phyloP scores from a whole-genome alignment of 1,140 invertebrate species.

The Zeugodacus cucurbitae region DNA sequence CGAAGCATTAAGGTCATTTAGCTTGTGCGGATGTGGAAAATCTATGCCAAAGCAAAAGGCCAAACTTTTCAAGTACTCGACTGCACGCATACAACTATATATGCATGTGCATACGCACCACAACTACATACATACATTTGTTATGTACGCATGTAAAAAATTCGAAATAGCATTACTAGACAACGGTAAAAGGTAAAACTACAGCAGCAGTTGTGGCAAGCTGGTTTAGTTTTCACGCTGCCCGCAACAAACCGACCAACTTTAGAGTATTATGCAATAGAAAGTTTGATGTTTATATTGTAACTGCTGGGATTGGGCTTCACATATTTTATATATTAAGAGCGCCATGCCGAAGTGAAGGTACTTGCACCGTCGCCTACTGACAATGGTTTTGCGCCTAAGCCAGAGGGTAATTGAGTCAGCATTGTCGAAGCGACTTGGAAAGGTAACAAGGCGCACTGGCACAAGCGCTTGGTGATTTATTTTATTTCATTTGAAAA shows the following conservation, averaged over 20 bases:
- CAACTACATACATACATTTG: background rate
- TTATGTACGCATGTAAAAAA: background rate
- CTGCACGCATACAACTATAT: background rate
- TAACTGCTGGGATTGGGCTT: background rate
- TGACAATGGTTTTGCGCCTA: conserved; percentile 11
- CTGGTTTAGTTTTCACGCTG: background rate
- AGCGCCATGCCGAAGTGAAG: conserved; percentile 5
- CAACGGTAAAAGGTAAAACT: background rate
- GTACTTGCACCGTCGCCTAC: background rate
- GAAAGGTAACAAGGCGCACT: background rate
- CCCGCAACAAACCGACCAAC: background rate
- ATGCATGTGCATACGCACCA: background rate
- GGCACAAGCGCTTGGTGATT: background rate
- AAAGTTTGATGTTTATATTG: background rate
- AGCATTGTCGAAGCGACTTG: background rate
- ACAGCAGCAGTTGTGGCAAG: background rate
- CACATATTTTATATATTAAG: background rate
- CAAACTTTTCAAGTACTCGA: background rate
- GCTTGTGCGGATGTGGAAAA: background rate
- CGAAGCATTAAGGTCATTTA: background rate
- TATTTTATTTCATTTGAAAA: conserved; percentile 1
- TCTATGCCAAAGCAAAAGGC: background rate
- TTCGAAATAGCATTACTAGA: background rate
- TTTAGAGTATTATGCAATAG: background rate
- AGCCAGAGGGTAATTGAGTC: conserved; percentile 9